Evolutionary conservation across 2,888 invertebrate genomes (phyloP), one percentile per base, ranked within the genome.

Genomic region (Dascillus cervinus): DNA sequence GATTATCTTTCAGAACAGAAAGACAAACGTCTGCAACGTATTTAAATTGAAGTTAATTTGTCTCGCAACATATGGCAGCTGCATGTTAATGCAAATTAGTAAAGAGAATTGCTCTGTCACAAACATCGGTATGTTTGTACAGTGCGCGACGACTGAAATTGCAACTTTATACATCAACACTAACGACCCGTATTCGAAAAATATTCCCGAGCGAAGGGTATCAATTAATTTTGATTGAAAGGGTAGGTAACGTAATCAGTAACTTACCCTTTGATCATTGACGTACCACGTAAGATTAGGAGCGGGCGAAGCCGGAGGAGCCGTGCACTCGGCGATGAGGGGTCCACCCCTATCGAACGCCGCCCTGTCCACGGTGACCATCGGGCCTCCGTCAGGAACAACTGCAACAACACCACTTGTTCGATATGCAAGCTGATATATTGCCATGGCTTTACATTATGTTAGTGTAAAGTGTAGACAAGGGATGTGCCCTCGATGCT

Each of bases 241-340:
- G n/a, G n/a, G n/a, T n/a, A n/a, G n/a, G 4, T 17, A 8, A 17
- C 8, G 17, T 8, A 17, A 17, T 6, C 8, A 17, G 17, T 17
- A 17, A 49, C 59, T 56, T 46, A 71, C 70, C 69, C 66, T 66
- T 51, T 71, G 70, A 44, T 76, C 75, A 52, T 76, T 76, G 67
- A 77, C 76, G 64, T 64, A 75, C 72, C 76, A 75, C 50, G 76
- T 76, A 53, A 77, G 65, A 49, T 77, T 76, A 22, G 74, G 71
- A 3, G 75, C 75, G 2, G 76, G 76, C n/a, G 69, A 66, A 0
- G 75, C 75, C 1, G 75, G 72, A 0, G 75, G 72, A 1, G 75
- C 72, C 0, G 71, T 67, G 41, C 76, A 77, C 55, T 76, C 75
- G 1, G 67, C 74, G 34, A 72, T 62, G 19, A 77, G 69, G 44